phyloP scores from a whole-genome alignment of 1,140 invertebrate species.

The Trinorchestia longiramus region DNA sequence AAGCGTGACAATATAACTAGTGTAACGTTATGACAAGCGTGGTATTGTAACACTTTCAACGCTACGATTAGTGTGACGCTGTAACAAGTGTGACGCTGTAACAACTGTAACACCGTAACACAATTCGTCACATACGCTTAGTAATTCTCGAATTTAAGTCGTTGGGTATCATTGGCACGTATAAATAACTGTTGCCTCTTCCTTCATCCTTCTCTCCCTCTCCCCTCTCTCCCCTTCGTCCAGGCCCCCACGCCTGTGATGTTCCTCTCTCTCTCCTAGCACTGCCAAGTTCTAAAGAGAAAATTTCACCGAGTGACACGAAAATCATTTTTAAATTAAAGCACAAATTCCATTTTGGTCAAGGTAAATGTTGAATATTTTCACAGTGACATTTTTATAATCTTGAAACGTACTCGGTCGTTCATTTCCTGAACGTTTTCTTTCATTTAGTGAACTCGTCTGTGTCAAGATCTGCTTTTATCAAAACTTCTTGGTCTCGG shows the following conservation, averaged over 20 bases:
- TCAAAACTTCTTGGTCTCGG: neutral
- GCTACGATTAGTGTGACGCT: too few species aligned
- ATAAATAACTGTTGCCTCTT: neutral
- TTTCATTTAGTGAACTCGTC: neutral
- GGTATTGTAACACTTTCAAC: too few species aligned
- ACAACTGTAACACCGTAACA: too few species aligned
- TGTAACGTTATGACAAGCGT: too few species aligned
- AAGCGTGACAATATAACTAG: too few species aligned
- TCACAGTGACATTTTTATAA: neutral
- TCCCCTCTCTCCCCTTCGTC: too few species aligned
- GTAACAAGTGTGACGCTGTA: too few species aligned
- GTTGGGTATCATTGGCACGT: neutral
- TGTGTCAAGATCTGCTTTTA: neutral
- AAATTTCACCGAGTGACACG: too few species aligned
- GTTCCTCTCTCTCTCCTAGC: neutral
- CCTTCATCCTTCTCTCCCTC: neutral
- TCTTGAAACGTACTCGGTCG: too few species aligned
- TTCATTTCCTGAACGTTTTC: neutral
- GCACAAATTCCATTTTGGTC: neutral
- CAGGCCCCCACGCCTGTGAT: neutral
- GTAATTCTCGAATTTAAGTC: too few species aligned
- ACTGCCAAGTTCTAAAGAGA: neutral
- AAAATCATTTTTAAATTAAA: too few species aligned
- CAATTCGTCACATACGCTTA: too few species aligned
- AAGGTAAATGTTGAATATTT: neutral